Conservation (phyloP, 2,113 vertebrate species). For the Rhegmatorhina hoffmannsi region DNA sequence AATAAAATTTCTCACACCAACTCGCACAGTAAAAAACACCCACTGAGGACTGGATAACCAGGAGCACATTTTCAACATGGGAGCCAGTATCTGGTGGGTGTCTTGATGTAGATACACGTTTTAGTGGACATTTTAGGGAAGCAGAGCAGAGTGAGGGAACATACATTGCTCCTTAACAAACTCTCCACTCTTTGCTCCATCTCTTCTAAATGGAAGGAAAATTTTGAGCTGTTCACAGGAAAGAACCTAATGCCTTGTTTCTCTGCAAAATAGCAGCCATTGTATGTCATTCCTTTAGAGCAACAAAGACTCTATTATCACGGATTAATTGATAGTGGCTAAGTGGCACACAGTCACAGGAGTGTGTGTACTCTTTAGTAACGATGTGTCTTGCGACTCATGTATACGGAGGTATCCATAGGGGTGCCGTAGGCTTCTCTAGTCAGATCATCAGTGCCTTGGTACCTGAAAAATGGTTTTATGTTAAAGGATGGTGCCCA, state of each 20-base stretch:
- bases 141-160: not conserved
- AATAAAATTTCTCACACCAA: not conserved
- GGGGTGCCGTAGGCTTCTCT: not conserved
- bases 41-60: not conserved
- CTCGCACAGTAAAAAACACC: not conserved
- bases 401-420: not conserved
- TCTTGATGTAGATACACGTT: not conserved
- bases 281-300: not conserved
- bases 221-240: not conserved
- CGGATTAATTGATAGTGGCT: not conserved
- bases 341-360: not conserved
- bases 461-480: not conserved
- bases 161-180: not conserved
- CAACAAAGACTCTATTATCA: not conserved
- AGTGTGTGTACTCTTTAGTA: not conserved
- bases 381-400: rapidly evolving
- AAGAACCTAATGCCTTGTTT: not conserved
- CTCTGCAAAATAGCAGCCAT: not conserved
- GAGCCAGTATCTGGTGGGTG: not conserved
- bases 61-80: not conserved
- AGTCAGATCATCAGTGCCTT: not conserved
- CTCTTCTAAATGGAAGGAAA: not conserved
- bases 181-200: not conserved
- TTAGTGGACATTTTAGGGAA: not conserved
- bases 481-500: not conserved